These are phyloP conservation scores for Eufriesea mexicana DNA, from an alignment of 1,140 invertebrate species.

Conservation along the genomic window DNA sequence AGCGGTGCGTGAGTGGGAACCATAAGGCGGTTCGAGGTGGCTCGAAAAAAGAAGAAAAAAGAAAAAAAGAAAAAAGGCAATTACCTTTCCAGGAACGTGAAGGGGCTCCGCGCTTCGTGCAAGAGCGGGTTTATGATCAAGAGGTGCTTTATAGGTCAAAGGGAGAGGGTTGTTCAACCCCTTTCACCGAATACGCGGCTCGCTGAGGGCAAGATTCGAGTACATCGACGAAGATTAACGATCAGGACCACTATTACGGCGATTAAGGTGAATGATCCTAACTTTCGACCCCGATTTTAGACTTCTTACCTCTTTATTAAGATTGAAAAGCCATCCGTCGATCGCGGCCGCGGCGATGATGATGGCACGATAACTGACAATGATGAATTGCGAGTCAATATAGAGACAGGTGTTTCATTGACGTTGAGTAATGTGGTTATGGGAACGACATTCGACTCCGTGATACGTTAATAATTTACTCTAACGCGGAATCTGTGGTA, in stretches of 20 bases:
- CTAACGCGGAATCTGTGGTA: too few species aligned
- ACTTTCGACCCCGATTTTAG: slow-evolving; percentile 34
- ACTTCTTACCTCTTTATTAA: slow-evolving; percentile 39
- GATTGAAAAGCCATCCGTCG: slow-evolving; percentile 2
- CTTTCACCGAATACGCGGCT: slow-evolving; percentile 31
- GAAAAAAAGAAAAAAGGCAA: slow-evolving; percentile 52
- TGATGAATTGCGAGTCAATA: neutral
- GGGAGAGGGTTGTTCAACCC: slow-evolving; percentile 23
- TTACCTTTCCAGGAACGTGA: slow-evolving; percentile 59
- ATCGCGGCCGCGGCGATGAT: neutral
- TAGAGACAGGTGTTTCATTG: neutral
- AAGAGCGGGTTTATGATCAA: slow-evolving; percentile 62
- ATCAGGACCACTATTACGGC: slow-evolving; percentile 38
- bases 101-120: slow-evolving; percentile 43
- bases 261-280: slow-evolving; percentile 39
- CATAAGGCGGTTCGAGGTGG: slow-evolving; percentile 65
- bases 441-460: too few species aligned
- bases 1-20: slow-evolving; percentile 70
- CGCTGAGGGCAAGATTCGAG: slow-evolving; percentile 14
- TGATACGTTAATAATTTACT: too few species aligned
- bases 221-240: slow-evolving; percentile 57
- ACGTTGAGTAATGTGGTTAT: neutral
- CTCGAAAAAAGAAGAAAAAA: neutral
- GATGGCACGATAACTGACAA: slow-evolving; percentile 3
- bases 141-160: slow-evolving; percentile 44